Evolutionary conservation across 37 sponge, comb jelly and placozoan genomes (phyloP), one percentile per base, ranked within the genome.

Genomic region (Petrosia ficiformis): DNA sequence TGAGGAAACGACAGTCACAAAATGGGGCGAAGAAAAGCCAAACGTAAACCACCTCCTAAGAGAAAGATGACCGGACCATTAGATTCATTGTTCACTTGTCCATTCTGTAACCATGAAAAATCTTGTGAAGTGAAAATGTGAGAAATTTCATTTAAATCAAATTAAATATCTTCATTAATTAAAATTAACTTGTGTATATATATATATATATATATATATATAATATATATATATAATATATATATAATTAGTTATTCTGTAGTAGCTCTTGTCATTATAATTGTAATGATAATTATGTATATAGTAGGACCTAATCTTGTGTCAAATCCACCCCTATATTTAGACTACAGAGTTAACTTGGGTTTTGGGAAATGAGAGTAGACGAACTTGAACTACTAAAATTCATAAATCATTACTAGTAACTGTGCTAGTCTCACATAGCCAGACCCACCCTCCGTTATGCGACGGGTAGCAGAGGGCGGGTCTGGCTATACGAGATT

Each of bases 61-160:
- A 94, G 93, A 83, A 98, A 93, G 80, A 68, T 84, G 70, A 82
- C 88, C 1, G 94, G 94, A 22, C 67, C 88, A 1, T 70, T 98
- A 71, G 96, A 95, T 44, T 80, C 92, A 0, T 76, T 81, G 61
- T 98, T 98, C 66, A 93, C 88, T 67, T 98, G 99, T 66, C 99
- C 99, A 3, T 98, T 98, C 80, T 98, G 99, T 65, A 98, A 98
- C 73, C 99, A 98, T 71, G 99, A 98, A 59, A 91, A 88, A 58
- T 95, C 96, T 22, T 98, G 99, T 80, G 94, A 95, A 52, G 99
- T 98, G 28, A 89, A 95, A 65, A 64, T 97, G 91, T 92, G 58
- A 82, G 86, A 42, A 4, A 22, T n/a, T n/a, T n/a, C n/a, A n/a
- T n/a, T n/a, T n/a, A 44, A 48, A 48, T 48, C 10, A 48, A 48